Percentiles rank a stretch among this genome's conserved stretches.
These are phyloP conservation scores for Torymus tubicola DNA, from an alignment of 2,888 invertebrate species.

Conservation along the genomic window DNA sequence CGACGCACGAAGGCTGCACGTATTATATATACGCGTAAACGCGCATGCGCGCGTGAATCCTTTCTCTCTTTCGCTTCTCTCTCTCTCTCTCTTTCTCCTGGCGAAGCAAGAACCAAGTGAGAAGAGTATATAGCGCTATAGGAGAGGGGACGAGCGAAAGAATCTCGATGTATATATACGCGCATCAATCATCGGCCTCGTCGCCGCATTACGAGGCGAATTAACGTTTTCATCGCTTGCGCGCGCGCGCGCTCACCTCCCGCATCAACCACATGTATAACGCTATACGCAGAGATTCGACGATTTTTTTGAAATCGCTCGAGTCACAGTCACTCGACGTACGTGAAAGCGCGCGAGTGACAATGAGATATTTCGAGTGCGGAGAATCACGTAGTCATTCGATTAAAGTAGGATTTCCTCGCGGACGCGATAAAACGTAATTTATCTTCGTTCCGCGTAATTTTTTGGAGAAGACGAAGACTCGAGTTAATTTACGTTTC, in stretches of 20 bases:
- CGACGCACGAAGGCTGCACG: neutral
- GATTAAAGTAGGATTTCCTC: conserved; percentile 56
- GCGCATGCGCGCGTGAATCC: conserved; percentile 44
- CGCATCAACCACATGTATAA: neutral
- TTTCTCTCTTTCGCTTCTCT: neutral
- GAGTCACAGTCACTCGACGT: no score
- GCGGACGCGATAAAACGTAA: conserved; percentile 30
- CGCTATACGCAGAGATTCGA: neutral
- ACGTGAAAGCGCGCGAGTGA: conserved; percentile 48
- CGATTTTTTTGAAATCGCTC: conserved; percentile 41
- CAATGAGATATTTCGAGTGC: conserved; percentile 38
- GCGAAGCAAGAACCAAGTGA: no score
- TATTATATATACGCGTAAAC: neutral
- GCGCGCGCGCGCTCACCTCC: conserved; percentile 1
- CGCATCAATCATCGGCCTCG: conserved; percentile 53
- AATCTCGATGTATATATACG: neutral
- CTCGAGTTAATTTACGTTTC: neutral
- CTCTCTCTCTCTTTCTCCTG: no score
- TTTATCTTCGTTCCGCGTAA: conserved; percentile 54
- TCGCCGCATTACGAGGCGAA: conserved; percentile 51
- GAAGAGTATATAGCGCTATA: no score
- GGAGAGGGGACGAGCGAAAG: no score
- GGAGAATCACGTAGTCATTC: conserved; percentile 55
- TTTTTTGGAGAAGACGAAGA: conserved; percentile 16
- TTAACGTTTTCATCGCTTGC: conserved; percentile 53